These are phyloP conservation scores for Rhagoletis zephyria DNA, from an alignment of 1,140 invertebrate species.

Conservation along the genomic window DNA sequence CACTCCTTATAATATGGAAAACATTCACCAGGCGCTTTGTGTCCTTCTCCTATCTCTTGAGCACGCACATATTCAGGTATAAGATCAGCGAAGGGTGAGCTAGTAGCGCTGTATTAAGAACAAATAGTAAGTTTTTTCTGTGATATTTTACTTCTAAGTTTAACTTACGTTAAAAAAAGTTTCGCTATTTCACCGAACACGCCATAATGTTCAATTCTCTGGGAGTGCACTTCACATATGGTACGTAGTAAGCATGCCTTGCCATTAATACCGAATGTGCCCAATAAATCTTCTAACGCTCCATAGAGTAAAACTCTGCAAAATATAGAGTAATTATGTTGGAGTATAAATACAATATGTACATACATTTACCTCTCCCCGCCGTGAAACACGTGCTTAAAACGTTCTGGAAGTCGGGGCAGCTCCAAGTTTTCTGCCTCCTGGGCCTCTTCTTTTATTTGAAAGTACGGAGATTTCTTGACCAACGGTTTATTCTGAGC, in stretches of 20 bases:
- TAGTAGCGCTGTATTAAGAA: constrained; percentile 79
- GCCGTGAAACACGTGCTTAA: constrained; percentile 79
- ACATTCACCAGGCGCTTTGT: constrained; percentile 81
- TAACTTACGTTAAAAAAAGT: constrained; percentile 84
- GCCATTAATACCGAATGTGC: constrained; percentile 84
- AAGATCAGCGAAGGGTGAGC: constrained; percentile 83
- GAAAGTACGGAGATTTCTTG: constrained; percentile 58
- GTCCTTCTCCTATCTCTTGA: constrained; percentile 80
- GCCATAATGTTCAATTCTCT: constrained; percentile 83
- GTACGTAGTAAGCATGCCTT: constrained; percentile 86
- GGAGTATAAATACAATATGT: too few species aligned
- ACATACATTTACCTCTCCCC: constrained; percentile 78
- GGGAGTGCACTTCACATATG: constrained; percentile 88
- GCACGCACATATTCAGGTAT: constrained; percentile 85
- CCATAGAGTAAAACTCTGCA: constrained; percentile 80
- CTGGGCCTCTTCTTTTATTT: constrained; percentile 54
- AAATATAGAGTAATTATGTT: constrained; percentile 25
- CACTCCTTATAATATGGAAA: constrained; percentile 87
- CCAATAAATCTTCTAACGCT: constrained; percentile 82
- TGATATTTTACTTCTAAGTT: background rate
- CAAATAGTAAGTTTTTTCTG: background rate
- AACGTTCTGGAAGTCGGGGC: constrained; percentile 64
- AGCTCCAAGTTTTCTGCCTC: constrained; percentile 64
- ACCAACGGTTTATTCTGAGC: constrained; percentile 64
- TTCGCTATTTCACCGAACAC: constrained; percentile 85